phyloP scores from a whole-genome alignment of 64 coral and sea anemone species.

The Porites lutea region DNA sequence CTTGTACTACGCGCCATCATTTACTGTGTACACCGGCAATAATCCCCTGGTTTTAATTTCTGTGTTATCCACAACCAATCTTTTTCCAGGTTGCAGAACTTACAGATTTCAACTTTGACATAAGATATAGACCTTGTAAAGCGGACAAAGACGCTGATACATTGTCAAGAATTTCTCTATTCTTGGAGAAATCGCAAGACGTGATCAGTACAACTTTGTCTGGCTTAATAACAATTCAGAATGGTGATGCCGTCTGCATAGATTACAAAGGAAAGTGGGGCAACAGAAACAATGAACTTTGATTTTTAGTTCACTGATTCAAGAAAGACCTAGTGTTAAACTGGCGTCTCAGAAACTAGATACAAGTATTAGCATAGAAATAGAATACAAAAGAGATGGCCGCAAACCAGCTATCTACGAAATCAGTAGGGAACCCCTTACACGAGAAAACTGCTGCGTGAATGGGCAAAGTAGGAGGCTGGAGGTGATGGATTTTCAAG shows the following conservation, averaged over 20 bases:
- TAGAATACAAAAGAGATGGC: not conserved
- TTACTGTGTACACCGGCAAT: not conserved
- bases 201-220: slow-evolving; percentile 22
- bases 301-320: not conserved
- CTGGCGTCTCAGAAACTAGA: slow-evolving; percentile 46
- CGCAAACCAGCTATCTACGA: not conserved
- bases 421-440: not conserved
- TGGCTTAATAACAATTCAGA: slow-evolving; percentile 2
- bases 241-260: not conserved
- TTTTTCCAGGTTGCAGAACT: no score
- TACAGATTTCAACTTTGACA: no score
- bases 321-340: not conserved
- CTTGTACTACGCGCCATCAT: slow-evolving; percentile 19
- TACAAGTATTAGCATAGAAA: slow-evolving; percentile 2
- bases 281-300: not conserved
- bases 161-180: slow-evolving; percentile 8
- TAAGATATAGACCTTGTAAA: no score
- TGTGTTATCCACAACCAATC: not conserved
- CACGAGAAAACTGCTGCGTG: no score
- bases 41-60: not conserved
- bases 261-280: not conserved
- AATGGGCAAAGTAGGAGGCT: no score
- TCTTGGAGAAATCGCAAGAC: slow-evolving; percentile 16
- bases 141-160: slow-evolving; percentile 15
- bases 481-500: no score